Conservation (phyloP, 2,113 vertebrate species). For the Eretmochelys imbricata region DNA sequence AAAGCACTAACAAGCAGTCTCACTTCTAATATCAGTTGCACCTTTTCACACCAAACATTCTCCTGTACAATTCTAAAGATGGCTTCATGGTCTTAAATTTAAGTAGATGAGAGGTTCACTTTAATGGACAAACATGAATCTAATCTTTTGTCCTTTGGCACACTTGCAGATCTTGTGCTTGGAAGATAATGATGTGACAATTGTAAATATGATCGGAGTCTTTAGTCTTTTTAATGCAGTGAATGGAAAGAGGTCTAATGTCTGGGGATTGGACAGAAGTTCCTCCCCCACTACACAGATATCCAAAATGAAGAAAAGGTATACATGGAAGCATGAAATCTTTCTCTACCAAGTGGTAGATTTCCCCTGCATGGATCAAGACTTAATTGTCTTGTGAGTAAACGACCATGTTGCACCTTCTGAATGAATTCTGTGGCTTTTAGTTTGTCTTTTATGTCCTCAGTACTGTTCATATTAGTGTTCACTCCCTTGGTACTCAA, state of each 20-base stretch:
- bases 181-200: slow-evolving; percentile 11
- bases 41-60: neutral
- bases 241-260: neutral
- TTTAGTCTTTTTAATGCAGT: neutral
- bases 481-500: neutral
- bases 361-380: neutral
- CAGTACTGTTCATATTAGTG: neutral
- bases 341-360: neutral
- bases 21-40: neutral
- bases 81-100: neutral
- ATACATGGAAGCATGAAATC: neutral
- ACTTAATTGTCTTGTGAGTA: neutral
- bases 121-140: neutral
- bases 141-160: neutral
- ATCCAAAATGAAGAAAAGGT: neutral
- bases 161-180: neutral
- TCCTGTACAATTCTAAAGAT: neutral
- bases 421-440: neutral
- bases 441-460: neutral
- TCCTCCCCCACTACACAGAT: neutral
- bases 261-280: neutral
- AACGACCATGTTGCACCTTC: neutral
- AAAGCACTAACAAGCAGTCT: neutral
- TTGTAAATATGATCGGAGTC: neutral
- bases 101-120: neutral